A percentile compares a stretch with the other conserved stretches of the same genome.
phyloP scores from a whole-genome alignment of 2,113 vertebrate species.

The Abramis brama region DNA sequence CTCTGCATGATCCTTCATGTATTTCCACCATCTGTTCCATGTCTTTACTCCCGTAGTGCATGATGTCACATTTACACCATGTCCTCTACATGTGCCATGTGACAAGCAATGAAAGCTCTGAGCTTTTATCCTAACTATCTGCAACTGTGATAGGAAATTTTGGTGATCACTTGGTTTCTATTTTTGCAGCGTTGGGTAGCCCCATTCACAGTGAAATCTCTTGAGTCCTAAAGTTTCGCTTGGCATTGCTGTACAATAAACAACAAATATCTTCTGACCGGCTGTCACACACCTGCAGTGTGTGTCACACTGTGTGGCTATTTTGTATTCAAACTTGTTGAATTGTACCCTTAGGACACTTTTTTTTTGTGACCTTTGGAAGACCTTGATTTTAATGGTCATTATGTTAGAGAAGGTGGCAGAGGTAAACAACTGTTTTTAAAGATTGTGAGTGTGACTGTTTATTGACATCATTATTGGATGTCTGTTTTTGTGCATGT shows the following conservation, averaged over 20 bases:
- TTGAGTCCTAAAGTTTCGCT: not conserved
- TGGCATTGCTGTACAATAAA: not conserved
- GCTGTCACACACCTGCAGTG: not conserved
- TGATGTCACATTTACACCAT: not conserved
- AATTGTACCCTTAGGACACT: not conserved
- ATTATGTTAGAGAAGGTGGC: not conserved
- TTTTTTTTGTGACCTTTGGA: slow-evolving; percentile 33
- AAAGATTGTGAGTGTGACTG: not conserved
- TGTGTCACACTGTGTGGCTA: not conserved
- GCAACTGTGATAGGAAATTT: not conserved
- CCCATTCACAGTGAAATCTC: not conserved
- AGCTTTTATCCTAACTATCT: not conserved
- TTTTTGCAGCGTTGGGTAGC: not conserved
- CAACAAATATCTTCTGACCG: not conserved
- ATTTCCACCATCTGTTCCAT: slow-evolving; percentile 27
- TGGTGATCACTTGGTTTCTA: slow-evolving; percentile 15
- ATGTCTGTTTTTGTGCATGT: not conserved
- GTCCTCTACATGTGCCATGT: not conserved
- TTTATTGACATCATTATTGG: not conserved
- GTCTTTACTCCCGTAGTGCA: not conserved
- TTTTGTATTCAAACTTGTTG: not conserved
- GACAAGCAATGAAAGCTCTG: not conserved
- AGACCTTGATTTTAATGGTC: slow-evolving; percentile 47
- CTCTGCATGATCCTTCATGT: slow-evolving; percentile 10
- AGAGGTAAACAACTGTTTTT: not conserved